Base-by-base conservation (phyloP, 2,888 invertebrate species). In the Brenthis ino region DNA sequence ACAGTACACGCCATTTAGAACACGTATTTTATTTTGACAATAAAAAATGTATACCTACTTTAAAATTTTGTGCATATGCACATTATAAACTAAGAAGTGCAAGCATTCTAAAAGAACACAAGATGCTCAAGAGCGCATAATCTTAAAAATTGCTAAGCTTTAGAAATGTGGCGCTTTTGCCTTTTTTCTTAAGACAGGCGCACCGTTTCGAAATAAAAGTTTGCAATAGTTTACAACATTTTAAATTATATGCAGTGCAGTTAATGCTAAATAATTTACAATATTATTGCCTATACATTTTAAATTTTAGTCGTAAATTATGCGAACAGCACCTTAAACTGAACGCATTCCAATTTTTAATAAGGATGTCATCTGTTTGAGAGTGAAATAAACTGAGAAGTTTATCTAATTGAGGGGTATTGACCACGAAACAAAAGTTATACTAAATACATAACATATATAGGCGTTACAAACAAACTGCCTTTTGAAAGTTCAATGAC, bases 401-500 rank as follows among this genome's bases (percentile, higher is more conserved):
- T 64, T 28, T 11, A 43, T 8, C 37, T 67, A 64, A 67, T 70
- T 64, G 51, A 51, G 47, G 68, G 68, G 68, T 72, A 69, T 72
- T 72, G 72, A 71, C 72, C 66, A 68, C 68, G 14, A 57, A 64
- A 68, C 60, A 64, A 68, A 70, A 70, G 64, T 68, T 61, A 64
- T 65, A 67, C 8, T 43, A 28, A 68, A 53, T 55, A 63, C 67
- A 64, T 65, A 57, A 55, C 66, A 37, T 37, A 6, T 51, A 66
- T 61, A 63, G 61, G 67, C 63, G 63, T 64, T 57, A 68, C 70
- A 72, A 67, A 66, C 51, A 61, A 72, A 60, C 64, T 67, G 61
- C 61, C 53, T 65, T 67, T 57, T 47, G 6, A 61, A 64, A 87
- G 89, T 89, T 89, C 90, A 77, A 85, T 88, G 89, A 88, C 91